phyloP scores from a whole-genome alignment of 1,140 invertebrate genomes.

The Branchinecta lindahli region DNA sequence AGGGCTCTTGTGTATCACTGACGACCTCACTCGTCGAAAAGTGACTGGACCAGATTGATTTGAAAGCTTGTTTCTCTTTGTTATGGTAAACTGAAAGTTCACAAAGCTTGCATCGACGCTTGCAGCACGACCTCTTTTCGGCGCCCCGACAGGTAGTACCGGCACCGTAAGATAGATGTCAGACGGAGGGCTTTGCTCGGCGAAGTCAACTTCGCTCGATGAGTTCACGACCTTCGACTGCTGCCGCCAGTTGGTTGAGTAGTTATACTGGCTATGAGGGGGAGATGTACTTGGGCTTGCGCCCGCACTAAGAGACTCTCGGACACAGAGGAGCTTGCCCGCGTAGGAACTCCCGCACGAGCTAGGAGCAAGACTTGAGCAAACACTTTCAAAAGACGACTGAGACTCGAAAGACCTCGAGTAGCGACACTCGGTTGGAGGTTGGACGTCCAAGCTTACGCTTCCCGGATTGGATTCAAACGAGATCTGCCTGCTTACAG shows the following conservation, averaged over 20 bases:
- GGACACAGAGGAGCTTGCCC: conserved; percentile 22
- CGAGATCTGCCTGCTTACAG: conserved; percentile 20
- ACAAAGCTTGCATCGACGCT: neutral
- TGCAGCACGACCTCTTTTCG: neutral
- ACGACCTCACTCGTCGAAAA: neutral
- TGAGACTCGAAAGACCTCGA: conserved; percentile 19
- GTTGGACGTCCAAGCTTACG: conserved; percentile 18
- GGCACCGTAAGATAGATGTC: conserved; percentile 68
- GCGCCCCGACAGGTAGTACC: conserved; percentile 25
- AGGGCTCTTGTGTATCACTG: neutral
- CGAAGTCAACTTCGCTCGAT: conserved; percentile 34
- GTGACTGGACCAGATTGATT: too few species aligned
- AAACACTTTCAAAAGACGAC: conserved; percentile 18
- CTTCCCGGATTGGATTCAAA: conserved; percentile 15
- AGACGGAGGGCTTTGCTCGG: conserved; percentile 31
- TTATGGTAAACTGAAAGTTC: conserved; percentile 20
- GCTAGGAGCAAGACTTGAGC: conserved; percentile 14
- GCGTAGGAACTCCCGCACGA: conserved; percentile 11
- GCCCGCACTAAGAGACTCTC: conserved; percentile 41
- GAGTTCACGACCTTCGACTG: conserved; percentile 25
- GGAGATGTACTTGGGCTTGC: conserved; percentile 48
- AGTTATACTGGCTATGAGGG: conserved; percentile 25
- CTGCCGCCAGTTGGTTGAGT: neutral
- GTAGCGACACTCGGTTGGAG: conserved; percentile 14
- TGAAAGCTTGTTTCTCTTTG: conserved; percentile 12